Evolutionary conservation across 2,888 invertebrate species (phyloP).

Genomic region (Tetheella fluctuosa): DNA sequence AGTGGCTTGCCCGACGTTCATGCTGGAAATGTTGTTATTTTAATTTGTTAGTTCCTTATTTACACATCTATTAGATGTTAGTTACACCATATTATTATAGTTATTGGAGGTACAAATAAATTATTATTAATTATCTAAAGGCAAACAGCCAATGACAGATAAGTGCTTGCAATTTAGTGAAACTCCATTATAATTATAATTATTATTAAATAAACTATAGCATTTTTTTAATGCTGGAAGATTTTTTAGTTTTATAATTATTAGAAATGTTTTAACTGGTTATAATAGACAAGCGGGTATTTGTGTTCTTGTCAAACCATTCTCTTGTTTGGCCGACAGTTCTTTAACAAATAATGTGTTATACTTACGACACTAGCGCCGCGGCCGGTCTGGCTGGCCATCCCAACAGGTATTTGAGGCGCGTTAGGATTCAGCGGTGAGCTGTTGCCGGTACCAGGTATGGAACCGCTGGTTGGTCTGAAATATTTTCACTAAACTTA

Average conservation of each 20-base stretch:
- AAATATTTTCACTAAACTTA: constrained; percentile 27
- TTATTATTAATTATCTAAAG: neutral
- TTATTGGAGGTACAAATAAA: neutral
- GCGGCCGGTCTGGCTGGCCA: constrained; percentile 92
- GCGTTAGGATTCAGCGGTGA: constrained; percentile 85
- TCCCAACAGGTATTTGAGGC: constrained; percentile 87
- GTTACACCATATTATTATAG: neutral
- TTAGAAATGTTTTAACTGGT: neutral
- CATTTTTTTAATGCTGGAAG: neutral
- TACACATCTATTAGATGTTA: constrained; percentile 1
- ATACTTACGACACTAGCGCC: constrained; percentile 93
- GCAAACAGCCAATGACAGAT: neutral
- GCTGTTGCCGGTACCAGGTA: constrained; percentile 77
- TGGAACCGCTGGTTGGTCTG: constrained; percentile 65
- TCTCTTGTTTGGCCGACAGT: neutral
- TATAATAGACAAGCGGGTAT: neutral
- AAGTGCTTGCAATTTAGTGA: neutral
- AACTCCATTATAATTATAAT: neutral
- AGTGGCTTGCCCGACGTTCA: constrained; percentile 67
- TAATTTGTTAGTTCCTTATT: constrained; percentile 41
- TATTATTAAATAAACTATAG: neutral
- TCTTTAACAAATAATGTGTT: neutral
- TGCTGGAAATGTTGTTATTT: constrained; percentile 65
- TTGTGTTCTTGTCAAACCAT: neutral
- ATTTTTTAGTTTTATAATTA: neutral